phyloP scores from a whole-genome alignment of 2,797 vertebrate genomes.

The Cyclura pinguis region DNA sequence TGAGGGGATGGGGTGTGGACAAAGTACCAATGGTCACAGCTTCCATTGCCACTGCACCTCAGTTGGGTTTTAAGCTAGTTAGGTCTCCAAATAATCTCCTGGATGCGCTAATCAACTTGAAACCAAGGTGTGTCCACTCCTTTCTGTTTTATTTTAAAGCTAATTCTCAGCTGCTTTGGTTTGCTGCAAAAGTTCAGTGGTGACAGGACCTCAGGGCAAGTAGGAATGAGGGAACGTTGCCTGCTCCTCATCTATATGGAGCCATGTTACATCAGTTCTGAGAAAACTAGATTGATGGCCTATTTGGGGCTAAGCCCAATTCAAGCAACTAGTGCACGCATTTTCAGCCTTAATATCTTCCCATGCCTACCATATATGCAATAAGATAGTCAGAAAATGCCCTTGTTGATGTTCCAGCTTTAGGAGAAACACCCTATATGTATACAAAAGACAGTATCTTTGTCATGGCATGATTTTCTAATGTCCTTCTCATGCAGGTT shows the following conservation, averaged over 20 bases:
- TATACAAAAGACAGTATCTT: neutral
- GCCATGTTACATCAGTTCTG: neutral
- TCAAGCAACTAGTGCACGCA: neutral
- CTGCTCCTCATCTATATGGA: neutral
- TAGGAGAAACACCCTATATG: neutral
- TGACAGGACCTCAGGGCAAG: too few species aligned
- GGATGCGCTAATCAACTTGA: neutral
- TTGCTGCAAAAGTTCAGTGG: too few species aligned
- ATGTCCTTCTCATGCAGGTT: too few species aligned
- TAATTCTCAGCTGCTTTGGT: neutral
- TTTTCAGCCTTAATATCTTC: neutral
- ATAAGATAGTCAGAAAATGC: neutral
- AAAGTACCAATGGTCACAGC: neutral
- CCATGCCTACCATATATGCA: neutral
- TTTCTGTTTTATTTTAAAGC: neutral
- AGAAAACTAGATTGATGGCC: neutral
- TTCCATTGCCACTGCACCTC: neutral
- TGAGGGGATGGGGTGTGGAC: too few species aligned
- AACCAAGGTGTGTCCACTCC: neutral
- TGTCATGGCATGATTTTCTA: neutral
- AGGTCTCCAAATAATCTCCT: neutral
- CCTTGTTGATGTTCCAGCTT: neutral
- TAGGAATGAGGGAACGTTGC: neutral
- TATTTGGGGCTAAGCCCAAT: neutral
- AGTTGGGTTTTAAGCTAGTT: neutral